Conservation (phyloP, 1,140 invertebrate genomes). For the Fopius arisanus region DNA sequence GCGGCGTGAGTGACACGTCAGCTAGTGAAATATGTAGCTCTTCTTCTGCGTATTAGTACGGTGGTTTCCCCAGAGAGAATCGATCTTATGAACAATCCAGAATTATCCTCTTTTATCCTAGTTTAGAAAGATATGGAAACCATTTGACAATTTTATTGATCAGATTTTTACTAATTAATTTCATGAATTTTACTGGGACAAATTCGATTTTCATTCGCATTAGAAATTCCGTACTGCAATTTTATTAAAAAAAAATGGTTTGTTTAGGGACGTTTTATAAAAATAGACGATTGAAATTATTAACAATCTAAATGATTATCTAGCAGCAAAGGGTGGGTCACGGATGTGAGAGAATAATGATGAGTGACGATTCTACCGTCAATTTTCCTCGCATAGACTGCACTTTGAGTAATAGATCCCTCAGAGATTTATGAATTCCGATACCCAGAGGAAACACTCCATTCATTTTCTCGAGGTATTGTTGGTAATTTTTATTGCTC, state of each 20-base stretch:
- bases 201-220: too few species aligned
- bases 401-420: conserved; percentile 20
- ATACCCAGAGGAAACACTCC: not conserved
- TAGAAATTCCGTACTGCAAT: too few species aligned
- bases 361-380: conserved; percentile 33
- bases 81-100: not conserved
- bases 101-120: not conserved
- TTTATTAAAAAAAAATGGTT: too few species aligned
- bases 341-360: conserved; percentile 33
- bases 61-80: not conserved
- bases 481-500: not conserved
- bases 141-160: too few species aligned
- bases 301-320: not conserved
- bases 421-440: not conserved
- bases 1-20: conserved; percentile 7
- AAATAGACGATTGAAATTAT: too few species aligned
- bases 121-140: too few species aligned
- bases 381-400: conserved; percentile 31
- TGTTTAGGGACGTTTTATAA: too few species aligned
- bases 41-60: conserved; percentile 1
- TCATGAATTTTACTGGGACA: too few species aligned
- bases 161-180: too few species aligned
- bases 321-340: conserved; percentile 26
- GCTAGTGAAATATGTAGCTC: not conserved
- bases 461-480: not conserved